These are phyloP conservation scores for Alviniconcha strummeri DNA, from an alignment of 2,888 invertebrate species.

Conservation along the genomic window DNA sequence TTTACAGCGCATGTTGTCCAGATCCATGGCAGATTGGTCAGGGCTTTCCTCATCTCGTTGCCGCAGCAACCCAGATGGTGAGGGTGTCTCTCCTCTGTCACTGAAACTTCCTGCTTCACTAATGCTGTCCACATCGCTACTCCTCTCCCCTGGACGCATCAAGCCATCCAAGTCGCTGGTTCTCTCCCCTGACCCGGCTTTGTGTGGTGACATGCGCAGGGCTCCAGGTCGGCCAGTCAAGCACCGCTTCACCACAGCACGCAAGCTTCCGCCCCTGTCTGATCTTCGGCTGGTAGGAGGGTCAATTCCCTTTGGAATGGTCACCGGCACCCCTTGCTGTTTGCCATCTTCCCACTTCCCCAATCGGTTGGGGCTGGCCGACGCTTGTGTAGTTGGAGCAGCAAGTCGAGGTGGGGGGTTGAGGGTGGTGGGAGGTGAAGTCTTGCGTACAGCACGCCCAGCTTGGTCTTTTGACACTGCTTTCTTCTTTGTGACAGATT, in stretches of 20 bases:
- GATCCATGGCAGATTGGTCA: conserved; percentile 15
- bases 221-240: conserved; percentile 25
- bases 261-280: neutral
- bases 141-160: neutral
- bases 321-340: neutral
- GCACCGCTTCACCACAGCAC: conserved; percentile 30
- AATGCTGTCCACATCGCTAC: neutral
- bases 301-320: too few species aligned
- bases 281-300: neutral
- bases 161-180: too few species aligned
- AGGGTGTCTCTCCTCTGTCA: neutral
- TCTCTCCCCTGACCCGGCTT: neutral
- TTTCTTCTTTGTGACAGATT: neutral
- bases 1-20: conserved; percentile 25
- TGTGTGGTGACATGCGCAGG: neutral
- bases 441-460: too few species aligned
- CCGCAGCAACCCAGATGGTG: neutral
- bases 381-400: neutral
- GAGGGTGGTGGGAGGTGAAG: too few species aligned
- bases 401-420: too few species aligned
- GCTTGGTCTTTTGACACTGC: too few species aligned
- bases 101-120: conserved; percentile 2
- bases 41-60: neutral
- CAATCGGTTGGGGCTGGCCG: neutral
- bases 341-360: neutral